Evolutionary conservation across 2,888 invertebrate genomes (phyloP), one percentile per base, ranked within the genome.

Genomic region (Drymonia ruficornis): DNA sequence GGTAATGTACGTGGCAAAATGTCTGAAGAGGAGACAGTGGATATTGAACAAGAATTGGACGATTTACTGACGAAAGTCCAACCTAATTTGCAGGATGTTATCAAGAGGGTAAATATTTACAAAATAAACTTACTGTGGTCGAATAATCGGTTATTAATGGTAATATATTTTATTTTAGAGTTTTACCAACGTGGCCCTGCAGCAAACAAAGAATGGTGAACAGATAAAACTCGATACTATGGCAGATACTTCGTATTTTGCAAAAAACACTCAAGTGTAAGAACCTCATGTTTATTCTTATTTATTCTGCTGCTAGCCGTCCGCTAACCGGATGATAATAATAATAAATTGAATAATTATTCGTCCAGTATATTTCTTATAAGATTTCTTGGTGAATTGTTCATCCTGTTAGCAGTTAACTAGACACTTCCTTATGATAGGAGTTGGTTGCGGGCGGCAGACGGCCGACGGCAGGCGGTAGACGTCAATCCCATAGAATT

Each of bases 251-350:
- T 89, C 94, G 23, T 89, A 93, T 63, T 93, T 93, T 63, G 81
- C 93, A 16, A 93, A 93, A 74, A 93, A 94, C 70, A 94, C 93
- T 52, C 93, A 94, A 81, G 93, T 94, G 94, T 94, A 86, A 93
- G 91, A 91, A 67, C 18, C 28, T 53, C 47, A 23, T 23, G 18
- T 46, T 38, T 38, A n/a, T n/a, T 11, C 19, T 9, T 19, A n/a
- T 40, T 50, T n/a, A n/a, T n/a, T n/a, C n/a, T n/a, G n/a, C n/a
- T n/a, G n/a, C n/a, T n/a, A n/a, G n/a, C n/a, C n/a, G n/a, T n/a
- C n/a, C n/a, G n/a, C n/a, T n/a, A n/a, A n/a, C n/a, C n/a, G n/a
- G n/a, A n/a, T n/a, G n/a, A n/a, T n/a, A n/a, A n/a, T n/a, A n/a
- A n/a, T n/a, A n/a, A n/a, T n/a, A n/a, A n/a, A n/a, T n/a, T n/a